Conservation (phyloP, 1,140 invertebrate species). For the Luehdorfia chinensis region DNA sequence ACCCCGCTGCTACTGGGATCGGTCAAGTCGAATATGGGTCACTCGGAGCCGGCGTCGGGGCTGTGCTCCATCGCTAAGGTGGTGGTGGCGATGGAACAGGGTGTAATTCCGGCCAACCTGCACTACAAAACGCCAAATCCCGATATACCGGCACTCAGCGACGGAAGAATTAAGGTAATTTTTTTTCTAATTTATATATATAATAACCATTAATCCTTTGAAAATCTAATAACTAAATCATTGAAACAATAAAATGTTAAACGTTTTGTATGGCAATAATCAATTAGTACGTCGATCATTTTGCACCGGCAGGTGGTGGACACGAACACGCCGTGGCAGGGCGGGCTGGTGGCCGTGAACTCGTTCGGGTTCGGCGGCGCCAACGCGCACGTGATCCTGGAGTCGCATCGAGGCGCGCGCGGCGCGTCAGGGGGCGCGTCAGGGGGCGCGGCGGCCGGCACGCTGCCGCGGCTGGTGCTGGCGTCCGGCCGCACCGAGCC, state of each 20-base stretch:
- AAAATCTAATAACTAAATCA: no score
- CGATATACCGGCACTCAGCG: conserved; percentile 90
- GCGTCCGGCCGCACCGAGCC: conserved; percentile 92
- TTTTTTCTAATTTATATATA: neutral
- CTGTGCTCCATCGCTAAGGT: conserved; percentile 93
- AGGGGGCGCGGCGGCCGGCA: conserved; percentile 21
- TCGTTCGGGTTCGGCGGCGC: conserved; percentile 99
- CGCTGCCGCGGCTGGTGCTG: conserved; percentile 85
- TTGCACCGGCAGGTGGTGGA: conserved; percentile 90
- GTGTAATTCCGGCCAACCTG: conserved; percentile 92
- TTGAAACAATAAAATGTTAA: no score
- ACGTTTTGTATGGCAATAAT: no score
- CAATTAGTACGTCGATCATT: no score
- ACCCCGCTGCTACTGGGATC: conserved; percentile 93
- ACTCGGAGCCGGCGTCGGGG: conserved; percentile 96
- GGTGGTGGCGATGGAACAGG: conserved; percentile 93
- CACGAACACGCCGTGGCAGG: conserved; percentile 87
- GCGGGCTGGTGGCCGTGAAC: conserved; percentile 92
- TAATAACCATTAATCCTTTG: neutral
- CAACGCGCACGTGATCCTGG: conserved; percentile 94
- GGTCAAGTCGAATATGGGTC: conserved; percentile 99
- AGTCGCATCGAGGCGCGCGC: conserved; percentile 79
- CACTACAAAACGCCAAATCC: conserved; percentile 92
- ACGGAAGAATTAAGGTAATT: conserved; percentile 88
- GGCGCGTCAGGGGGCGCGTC: conserved; percentile 40